These are phyloP conservation scores for Rousettus leschenaultii DNA, from an alignment of 2,113 vertebrate species.

Conservation along the genomic window DNA sequence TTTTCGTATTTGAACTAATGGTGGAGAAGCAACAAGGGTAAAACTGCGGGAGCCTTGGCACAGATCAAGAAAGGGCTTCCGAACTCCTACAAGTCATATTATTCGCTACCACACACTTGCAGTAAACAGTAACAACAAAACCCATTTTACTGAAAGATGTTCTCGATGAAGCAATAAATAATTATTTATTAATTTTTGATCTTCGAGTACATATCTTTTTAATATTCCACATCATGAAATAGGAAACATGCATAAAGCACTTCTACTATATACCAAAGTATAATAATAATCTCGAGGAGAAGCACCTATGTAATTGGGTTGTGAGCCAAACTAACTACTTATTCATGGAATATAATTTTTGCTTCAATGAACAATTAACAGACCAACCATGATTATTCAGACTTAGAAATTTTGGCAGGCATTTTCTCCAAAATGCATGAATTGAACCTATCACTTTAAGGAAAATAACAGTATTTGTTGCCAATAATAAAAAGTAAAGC, in stretches of 20 bases:
- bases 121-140: no score
- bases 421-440: constrained; percentile 7
- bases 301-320: neutral
- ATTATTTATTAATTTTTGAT: no score
- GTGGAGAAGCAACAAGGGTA: neutral
- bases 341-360: neutral
- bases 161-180: no score
- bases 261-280: neutral
- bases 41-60: no score
- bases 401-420: neutral
- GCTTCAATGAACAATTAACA: neutral
- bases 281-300: neutral
- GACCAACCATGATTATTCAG: neutral
- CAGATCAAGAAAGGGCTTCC: no score
- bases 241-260: neutral
- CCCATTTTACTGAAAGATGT: no score
- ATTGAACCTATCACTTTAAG: neutral
- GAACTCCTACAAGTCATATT: no score
- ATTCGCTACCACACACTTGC: no score
- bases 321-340: neutral
- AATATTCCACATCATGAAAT: neutral
- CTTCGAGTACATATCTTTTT: neutral
- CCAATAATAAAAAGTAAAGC: neutral
- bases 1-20: neutral
- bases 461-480: neutral